Conservation (phyloP, 2,888 invertebrate species). For the Diaperis boleti region DNA sequence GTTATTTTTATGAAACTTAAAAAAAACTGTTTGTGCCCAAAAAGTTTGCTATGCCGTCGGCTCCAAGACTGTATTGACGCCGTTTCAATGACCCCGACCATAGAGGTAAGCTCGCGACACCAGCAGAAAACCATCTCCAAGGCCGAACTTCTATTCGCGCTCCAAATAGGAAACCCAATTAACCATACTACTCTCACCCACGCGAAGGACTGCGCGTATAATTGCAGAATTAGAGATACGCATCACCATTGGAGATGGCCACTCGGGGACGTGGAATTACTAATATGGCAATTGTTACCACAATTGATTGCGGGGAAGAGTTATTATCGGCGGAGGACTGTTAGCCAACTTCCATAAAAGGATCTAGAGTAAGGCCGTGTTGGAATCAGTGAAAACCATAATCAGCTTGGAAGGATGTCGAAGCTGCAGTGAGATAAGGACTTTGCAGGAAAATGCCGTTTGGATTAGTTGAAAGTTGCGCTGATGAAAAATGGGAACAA, state of each 20-base stretch:
- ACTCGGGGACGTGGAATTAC: not conserved
- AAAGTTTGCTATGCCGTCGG: conserved; percentile 19
- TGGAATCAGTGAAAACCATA: not conserved
- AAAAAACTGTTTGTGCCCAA: no score
- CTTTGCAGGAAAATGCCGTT: not conserved
- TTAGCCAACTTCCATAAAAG: not conserved
- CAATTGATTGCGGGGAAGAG: not conserved
- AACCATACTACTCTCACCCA: conserved; percentile 19
- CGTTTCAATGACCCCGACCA: conserved; percentile 33
- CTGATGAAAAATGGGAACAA: no score
- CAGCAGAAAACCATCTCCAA: conserved; percentile 22
- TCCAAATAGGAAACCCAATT: conserved; percentile 26
- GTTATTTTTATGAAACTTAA: no score
- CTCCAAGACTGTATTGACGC: conserved; percentile 28
- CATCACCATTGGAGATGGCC: not conserved
- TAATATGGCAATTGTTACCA: not conserved
- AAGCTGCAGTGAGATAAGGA: no score
- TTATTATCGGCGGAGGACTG: not conserved
- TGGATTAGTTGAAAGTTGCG: not conserved
- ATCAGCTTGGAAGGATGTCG: no score
- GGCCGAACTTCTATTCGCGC: conserved; percentile 23
- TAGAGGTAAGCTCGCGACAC: conserved; percentile 11
- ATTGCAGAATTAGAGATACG: not conserved
- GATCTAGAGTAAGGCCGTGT: not conserved
- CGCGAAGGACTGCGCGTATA: no score